Percentiles rank a stretch among this genome's conserved stretches.
phyloP scores from a whole-genome alignment of 2,113 vertebrate genomes.

The Astatoreochromis straeleni region DNA sequence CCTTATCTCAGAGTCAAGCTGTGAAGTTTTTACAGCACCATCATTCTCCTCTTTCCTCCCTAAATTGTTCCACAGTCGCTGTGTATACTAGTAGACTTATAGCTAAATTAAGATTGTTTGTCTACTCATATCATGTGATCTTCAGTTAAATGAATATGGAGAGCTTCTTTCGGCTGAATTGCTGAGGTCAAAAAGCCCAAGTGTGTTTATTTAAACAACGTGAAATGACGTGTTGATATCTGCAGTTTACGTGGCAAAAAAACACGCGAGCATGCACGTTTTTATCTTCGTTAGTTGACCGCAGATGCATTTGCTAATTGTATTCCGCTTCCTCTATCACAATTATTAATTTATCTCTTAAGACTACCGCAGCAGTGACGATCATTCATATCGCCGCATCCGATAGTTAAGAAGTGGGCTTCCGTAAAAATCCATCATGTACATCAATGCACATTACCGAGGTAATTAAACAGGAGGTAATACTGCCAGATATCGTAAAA shows the following conservation, averaged over 20 bases:
- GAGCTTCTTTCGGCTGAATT: neutral
- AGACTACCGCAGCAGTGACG: slow-evolving; percentile 62
- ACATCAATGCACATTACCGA: slow-evolving; percentile 79
- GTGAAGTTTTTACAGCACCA: slow-evolving; percentile 60
- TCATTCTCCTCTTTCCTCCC: slow-evolving; percentile 18
- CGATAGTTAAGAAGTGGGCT: slow-evolving; percentile 75
- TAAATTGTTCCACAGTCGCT: slow-evolving; percentile 22
- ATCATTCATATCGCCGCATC: slow-evolving; percentile 70
- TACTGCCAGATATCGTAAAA: slow-evolving; percentile 75
- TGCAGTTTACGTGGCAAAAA: neutral
- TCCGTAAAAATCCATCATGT: slow-evolving; percentile 80
- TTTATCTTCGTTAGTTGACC: slow-evolving; percentile 42
- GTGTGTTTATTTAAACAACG: neutral
- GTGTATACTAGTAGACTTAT: neutral
- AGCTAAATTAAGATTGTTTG: slow-evolving; percentile 7
- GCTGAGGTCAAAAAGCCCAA: neutral
- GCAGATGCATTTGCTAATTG: slow-evolving; percentile 57
- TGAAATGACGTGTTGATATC: neutral
- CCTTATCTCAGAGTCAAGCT: slow-evolving; percentile 64
- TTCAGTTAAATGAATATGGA: neutral
- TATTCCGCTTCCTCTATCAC: slow-evolving; percentile 48
- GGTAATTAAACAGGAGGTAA: slow-evolving; percentile 78
- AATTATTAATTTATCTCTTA: slow-evolving; percentile 73
- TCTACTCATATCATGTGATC: neutral
- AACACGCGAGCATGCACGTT: neutral